phyloP scores from a whole-genome alignment of 1,140 invertebrate genomes.

The Mercenaria mercenaria region DNA sequence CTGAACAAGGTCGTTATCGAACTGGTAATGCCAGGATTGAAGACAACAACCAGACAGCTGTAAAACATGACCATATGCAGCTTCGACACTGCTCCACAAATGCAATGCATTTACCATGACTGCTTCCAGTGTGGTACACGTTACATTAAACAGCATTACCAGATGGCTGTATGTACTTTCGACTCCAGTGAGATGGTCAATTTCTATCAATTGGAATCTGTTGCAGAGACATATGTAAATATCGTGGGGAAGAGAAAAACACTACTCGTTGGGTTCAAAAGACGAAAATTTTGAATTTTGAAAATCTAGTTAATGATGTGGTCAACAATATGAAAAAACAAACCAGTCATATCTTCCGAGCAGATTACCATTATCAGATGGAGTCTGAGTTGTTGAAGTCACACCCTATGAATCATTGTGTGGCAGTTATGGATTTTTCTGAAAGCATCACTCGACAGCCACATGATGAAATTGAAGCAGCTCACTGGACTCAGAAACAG shows the following conservation, averaged over 20 bases:
- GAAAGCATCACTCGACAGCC: constrained; percentile 23
- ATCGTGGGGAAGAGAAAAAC: constrained; percentile 11
- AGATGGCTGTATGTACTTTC: constrained; percentile 14
- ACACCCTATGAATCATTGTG: constrained; percentile 22
- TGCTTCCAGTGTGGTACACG: constrained; percentile 29
- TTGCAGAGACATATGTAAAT: constrained; percentile 29
- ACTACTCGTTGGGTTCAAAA: constrained; percentile 11
- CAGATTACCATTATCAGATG: constrained; percentile 48
- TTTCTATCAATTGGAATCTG: constrained; percentile 55
- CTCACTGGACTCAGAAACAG: constrained; percentile 57
- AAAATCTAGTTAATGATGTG: constrained; percentile 16
- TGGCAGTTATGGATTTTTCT: constrained; percentile 57
- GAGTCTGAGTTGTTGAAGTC: too few species aligned
- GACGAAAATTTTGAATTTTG: not conserved
- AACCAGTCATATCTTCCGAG: constrained; percentile 28
- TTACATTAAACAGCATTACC: not conserved
- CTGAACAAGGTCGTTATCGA: constrained; percentile 32
- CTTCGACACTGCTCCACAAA: constrained; percentile 10
- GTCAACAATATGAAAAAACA: not conserved
- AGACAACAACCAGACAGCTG: constrained; percentile 15
- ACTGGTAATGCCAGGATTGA: not conserved
- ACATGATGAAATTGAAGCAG: constrained; percentile 56
- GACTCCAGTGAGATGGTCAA: not conserved
- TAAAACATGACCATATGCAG: constrained; percentile 47
- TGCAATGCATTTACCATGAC: not conserved